A percentile compares a stretch with the other conserved stretches of the same genome.
Conservation (phyloP, 2,888 invertebrate species). For the Dryadula phaetusa region DNA sequence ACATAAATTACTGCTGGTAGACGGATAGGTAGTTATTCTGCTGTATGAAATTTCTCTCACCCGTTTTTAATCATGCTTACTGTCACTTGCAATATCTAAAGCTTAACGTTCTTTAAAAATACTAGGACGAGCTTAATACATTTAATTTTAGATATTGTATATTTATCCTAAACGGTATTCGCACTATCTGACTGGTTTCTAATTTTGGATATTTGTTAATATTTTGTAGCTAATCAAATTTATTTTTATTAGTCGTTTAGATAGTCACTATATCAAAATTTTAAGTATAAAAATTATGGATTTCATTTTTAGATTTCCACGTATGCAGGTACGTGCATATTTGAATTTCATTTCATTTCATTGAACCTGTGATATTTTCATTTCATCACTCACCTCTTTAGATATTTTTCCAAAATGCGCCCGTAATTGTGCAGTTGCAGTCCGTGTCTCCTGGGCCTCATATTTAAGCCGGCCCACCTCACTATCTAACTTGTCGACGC, state of each 20-base stretch:
- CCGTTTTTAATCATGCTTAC: slow-evolving; percentile 14
- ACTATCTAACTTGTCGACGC: slow-evolving; percentile 68
- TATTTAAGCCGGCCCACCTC: slow-evolving; percentile 67
- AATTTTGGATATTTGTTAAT: neutral
- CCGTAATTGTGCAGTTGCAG: slow-evolving; percentile 64
- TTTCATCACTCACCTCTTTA: slow-evolving; percentile 75
- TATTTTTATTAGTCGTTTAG: too few relatives aligned
- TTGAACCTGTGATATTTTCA: too few relatives aligned
- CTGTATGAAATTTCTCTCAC: slow-evolving; percentile 5
- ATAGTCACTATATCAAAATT: too few relatives aligned
- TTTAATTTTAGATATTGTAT: neutral
- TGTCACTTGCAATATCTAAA: slow-evolving; percentile 17
- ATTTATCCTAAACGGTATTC: too few relatives aligned
- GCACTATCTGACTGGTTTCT: neutral
- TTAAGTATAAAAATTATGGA: too few relatives aligned
- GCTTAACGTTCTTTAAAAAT: slow-evolving; percentile 6
- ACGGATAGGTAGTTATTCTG: neutral
- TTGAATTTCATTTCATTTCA: too few relatives aligned
- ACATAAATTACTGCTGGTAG: neutral
- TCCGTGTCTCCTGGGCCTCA: slow-evolving; percentile 65
- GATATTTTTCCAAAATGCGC: slow-evolving; percentile 71
- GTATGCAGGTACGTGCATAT: too few relatives aligned
- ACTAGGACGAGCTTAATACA: neutral
- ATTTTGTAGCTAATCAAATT: neutral
- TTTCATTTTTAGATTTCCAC: too few relatives aligned